These are phyloP conservation scores for Portevinia maculata DNA, from an alignment of 2,888 invertebrate species.

Conservation along the genomic window DNA sequence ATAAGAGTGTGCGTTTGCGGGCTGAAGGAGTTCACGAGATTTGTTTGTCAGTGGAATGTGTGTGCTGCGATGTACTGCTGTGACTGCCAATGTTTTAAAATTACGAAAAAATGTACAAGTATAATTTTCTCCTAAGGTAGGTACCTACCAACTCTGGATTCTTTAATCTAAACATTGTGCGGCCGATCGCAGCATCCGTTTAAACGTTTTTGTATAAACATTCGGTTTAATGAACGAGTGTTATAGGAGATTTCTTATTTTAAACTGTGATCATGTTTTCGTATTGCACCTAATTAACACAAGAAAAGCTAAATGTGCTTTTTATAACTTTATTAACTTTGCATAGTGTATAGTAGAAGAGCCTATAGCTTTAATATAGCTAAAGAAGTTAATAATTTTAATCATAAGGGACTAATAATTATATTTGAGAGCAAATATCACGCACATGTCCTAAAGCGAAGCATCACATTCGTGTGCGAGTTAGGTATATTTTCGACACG, in stretches of 20 bases:
- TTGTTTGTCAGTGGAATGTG: constrained; percentile 54
- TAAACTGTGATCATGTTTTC: constrained; percentile 19
- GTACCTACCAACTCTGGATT: constrained; percentile 43
- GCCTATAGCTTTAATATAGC: no score
- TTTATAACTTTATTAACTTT: constrained; percentile 52
- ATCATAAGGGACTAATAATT: no score
- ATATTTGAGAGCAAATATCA: no score
- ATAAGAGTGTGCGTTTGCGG: constrained; percentile 47
- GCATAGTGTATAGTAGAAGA: not conserved
- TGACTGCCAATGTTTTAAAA: constrained; percentile 43
- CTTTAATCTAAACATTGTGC: constrained; percentile 62
- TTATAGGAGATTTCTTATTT: constrained; percentile 47
- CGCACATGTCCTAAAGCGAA: no score
- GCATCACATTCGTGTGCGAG: no score
- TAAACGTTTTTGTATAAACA: constrained; percentile 63
- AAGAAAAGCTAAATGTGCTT: constrained; percentile 39
- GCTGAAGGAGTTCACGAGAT: constrained; percentile 36
- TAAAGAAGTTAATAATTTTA: no score
- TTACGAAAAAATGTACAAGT: constrained; percentile 57
- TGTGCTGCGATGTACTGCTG: constrained; percentile 27
- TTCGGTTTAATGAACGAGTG: constrained; percentile 48
- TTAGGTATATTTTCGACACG: no score
- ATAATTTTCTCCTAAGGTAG: constrained; percentile 49
- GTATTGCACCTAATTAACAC: constrained; percentile 32
- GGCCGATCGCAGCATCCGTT: constrained; percentile 43